Conservation (phyloP, 53 echinoderm and acorn worm genomes). For the Astropecten irregularis region DNA sequence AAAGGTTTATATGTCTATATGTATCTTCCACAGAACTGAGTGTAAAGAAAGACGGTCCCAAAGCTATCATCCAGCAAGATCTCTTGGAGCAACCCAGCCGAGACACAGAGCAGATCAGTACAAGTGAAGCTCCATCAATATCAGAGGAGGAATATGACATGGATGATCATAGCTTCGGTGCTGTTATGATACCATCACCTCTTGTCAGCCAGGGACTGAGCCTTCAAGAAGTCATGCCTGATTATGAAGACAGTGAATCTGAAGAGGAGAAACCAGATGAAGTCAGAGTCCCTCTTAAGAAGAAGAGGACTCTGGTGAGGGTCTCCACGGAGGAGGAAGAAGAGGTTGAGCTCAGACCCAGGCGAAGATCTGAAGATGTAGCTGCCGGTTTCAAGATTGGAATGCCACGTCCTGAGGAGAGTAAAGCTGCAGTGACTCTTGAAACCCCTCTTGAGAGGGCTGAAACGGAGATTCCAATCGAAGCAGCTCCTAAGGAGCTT, state of each 20-base stretch:
- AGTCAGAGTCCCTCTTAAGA: slow-evolving; percentile 15
- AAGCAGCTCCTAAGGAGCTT: slow-evolving; percentile 24
- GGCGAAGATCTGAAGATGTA: neutral
- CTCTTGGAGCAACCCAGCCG: slow-evolving; percentile 43
- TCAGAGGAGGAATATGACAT: slow-evolving; percentile 77
- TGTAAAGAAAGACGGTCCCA: slow-evolving; percentile 35
- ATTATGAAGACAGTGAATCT: slow-evolving; percentile 14
- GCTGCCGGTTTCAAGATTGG: slow-evolving; percentile 39
- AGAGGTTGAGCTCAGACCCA: slow-evolving; percentile 45
- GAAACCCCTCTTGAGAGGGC: slow-evolving; percentile 27
- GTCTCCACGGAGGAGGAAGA: slow-evolving; percentile 33
- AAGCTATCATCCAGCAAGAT: slow-evolving; percentile 47
- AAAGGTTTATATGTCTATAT: too few species aligned
- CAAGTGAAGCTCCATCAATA: slow-evolving; percentile 92
- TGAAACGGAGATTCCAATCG: slow-evolving; percentile 27
- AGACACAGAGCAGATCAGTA: slow-evolving; percentile 74
- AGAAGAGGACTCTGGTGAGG: slow-evolving; percentile 10
- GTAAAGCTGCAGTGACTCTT: slow-evolving; percentile 25
- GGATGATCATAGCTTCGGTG: slow-evolving; percentile 39
- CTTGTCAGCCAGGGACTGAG: slow-evolving; percentile 6
- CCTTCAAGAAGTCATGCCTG: slow-evolving; percentile 45
- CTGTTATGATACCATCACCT: slow-evolving; percentile 23
- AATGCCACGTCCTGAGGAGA: slow-evolving; percentile 32
- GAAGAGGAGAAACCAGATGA: slow-evolving; percentile 70
- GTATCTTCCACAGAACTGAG: slow-evolving; percentile 21